Base-by-base conservation (phyloP, 2,797 vertebrate genomes). In the Trachops cirrhosus region DNA sequence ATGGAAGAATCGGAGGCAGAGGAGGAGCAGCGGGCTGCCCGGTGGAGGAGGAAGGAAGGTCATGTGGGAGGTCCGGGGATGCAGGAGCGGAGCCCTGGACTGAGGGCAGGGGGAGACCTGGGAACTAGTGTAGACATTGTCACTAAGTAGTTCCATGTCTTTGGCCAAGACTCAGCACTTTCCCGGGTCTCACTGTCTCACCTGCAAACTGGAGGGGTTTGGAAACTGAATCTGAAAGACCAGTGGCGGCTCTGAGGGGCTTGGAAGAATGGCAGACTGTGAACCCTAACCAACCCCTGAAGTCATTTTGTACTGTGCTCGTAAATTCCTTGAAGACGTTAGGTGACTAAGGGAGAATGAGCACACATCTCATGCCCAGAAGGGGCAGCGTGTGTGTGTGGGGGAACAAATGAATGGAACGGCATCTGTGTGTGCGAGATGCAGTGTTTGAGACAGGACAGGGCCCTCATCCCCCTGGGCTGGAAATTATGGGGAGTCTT, bases 51-150 rank as follows among this genome's bases (percentile, higher is more conserved):
- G 16, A 22, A 52, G 0, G 9, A 50, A 21, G 26, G 9, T 9
- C 7, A 1, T 6, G 21, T 4, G 22, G 9, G 29, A 44, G n/a
- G 39, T 5, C 29, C 5, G 57, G 15, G 24, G 3, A 1, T 0
- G 71, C 39, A 29, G 34, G 50, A 32, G 22, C 0, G 21, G 79
- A 34, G 41, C 9, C 1, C 10, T 21, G 15, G 57, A 32, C n/a
- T 4, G 26, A 46, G 73, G 90, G 52, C 80, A 44, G 50, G 62
- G 50, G 44, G 73, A 62, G 34, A 32, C 1, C 1, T 2, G 62
- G 80, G 50, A 71, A 79, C 34, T 12, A 32, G 52, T 73, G 44
- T 12, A 46, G 57, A 67, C 52, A 9, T 29, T 0, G 0, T 62
- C 21, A 41, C 8, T 26, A 7, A 67, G 32, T 2, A 64, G 22